Evolutionary conservation across 2,113 vertebrate genomes (phyloP), one percentile per base, ranked within the genome.

Genomic region (Anolis carolinensis): DNA sequence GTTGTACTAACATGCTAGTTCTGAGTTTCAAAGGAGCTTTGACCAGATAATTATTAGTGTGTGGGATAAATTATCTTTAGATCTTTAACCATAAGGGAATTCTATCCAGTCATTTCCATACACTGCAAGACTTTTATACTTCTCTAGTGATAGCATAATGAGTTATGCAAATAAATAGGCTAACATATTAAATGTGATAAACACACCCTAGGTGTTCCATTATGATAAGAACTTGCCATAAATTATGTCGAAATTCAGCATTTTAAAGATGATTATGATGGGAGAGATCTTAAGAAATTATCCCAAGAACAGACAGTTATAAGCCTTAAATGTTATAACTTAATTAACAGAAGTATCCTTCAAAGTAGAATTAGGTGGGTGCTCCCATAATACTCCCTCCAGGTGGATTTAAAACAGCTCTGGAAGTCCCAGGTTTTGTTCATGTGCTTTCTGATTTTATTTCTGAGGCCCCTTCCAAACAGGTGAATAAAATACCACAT

Each of bases 21-120:
- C 59, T 48, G 78, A 65, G 25, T 89, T 86, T 84, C 34, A 32
- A 25, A 62, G 30, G 55, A 44, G 52, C 67, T 59, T 86, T 85
- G 65, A 39, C 55, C 23, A 32, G 62, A 55, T 80, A 84, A 50
- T 52, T 83, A 70, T 67, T 87, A 65, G 76, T 80, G 25, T 84
- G 70, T 73, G 59, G 71, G 70, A 79, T 73, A 72, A 55, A 65
- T 27, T 70, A 52, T 68, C 68, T 70, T 25, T 27, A 52, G 32
- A 59, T 83, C 32, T 71, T 27, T 50, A n/a, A 48, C 3, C 23
- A 8, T 3, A 70, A 82, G 44, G 65, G 84, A 83, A 77, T 4
- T 52, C 20, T 55, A 1, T 78, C n/a, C 25, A 59, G 32, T 27
- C 63, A 18, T 9, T 30, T 48, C 14, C 32, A 2, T 5, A 44